Conservation (phyloP, 37 sponge, comb jelly and placozoan species). For the Crambe crambe region DNA sequence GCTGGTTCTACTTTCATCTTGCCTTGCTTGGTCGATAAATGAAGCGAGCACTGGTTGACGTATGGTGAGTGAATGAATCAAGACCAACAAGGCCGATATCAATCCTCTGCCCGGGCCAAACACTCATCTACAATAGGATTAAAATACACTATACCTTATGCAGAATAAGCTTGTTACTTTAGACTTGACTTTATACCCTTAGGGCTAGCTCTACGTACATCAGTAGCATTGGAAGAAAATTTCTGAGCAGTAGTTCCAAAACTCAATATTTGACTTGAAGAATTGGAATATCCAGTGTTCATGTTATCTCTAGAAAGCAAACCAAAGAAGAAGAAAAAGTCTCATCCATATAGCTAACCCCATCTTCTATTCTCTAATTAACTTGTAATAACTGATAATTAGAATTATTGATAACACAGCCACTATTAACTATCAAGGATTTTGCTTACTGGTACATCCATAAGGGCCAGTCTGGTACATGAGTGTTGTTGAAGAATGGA, state of each 20-base stretch:
- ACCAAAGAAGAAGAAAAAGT: neutral
- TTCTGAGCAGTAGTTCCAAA: slow-evolving; percentile 4
- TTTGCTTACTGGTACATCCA: slow-evolving; percentile 16
- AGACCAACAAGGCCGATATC: slow-evolving; percentile 18
- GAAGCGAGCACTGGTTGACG: slow-evolving; percentile 22
- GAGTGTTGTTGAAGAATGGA: slow-evolving; percentile 25
- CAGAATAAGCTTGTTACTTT: no score
- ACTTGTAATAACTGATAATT: no score
- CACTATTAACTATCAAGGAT: neutral
- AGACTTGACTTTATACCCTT: neutral
- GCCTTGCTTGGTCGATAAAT: neutral
- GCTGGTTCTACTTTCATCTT: no score
- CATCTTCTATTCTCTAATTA: no score
- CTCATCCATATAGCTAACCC: no score
- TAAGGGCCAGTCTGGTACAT: slow-evolving; percentile 41
- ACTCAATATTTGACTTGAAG: neutral
- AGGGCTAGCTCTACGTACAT: slow-evolving; percentile 18
- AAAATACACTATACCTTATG: neutral
- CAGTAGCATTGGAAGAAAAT: neutral
- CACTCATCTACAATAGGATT: slow-evolving; percentile 15
- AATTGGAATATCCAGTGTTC: slow-evolving; percentile 34
- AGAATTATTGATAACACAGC: no score
- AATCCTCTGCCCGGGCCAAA: slow-evolving; percentile 53
- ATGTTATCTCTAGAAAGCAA: slow-evolving; percentile 6
- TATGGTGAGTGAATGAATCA: slow-evolving; percentile 46